phyloP scores from a whole-genome alignment of 2,888 invertebrate genomes.

The Prostheceraeus crozeri region DNA sequence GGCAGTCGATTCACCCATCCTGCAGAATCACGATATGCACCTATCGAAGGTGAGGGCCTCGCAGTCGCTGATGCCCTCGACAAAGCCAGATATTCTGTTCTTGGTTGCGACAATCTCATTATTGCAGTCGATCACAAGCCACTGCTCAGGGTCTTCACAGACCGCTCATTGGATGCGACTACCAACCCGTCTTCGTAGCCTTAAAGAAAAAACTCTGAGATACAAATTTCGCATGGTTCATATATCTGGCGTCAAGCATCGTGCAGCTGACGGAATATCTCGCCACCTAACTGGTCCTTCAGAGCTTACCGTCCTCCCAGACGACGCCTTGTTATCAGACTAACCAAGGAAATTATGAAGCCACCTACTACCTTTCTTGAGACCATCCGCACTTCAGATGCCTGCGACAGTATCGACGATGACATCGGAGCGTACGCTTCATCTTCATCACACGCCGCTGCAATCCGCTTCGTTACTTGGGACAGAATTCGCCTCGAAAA shows the following conservation, averaged over 20 bases:
- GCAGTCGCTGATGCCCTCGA: conserved; percentile 35
- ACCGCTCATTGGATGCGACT: conserved; percentile 37
- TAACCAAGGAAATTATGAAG: too few relatives aligned
- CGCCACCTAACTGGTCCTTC: too few relatives aligned
- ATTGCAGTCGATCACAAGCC: conserved; percentile 40
- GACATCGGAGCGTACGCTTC: too few relatives aligned
- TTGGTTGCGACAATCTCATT: conserved; percentile 38
- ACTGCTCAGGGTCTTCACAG: conserved; percentile 37
- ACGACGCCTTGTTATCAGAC: too few relatives aligned
- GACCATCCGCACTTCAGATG: too few relatives aligned
- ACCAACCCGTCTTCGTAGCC: conserved; percentile 26
- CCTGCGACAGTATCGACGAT: too few relatives aligned
- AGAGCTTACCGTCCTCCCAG: too few relatives aligned
- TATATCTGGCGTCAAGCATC: too few relatives aligned
- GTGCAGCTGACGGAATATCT: too few relatives aligned
- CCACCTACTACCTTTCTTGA: too few relatives aligned
- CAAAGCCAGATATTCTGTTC: conserved; percentile 34
- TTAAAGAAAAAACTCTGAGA: conserved; percentile 27
- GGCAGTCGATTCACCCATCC: conserved; percentile 12
- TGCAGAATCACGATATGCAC: conserved; percentile 19
- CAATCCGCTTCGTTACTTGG: conserved; percentile 18
- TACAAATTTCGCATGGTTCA: conserved; percentile 22
- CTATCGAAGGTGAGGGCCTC: conserved; percentile 27
- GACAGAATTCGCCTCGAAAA: conserved; percentile 1
- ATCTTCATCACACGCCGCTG: too few relatives aligned